These are phyloP conservation scores for Polyommatus iphigenia DNA, from an alignment of 2,888 invertebrate genomes.

Conservation along the genomic window DNA sequence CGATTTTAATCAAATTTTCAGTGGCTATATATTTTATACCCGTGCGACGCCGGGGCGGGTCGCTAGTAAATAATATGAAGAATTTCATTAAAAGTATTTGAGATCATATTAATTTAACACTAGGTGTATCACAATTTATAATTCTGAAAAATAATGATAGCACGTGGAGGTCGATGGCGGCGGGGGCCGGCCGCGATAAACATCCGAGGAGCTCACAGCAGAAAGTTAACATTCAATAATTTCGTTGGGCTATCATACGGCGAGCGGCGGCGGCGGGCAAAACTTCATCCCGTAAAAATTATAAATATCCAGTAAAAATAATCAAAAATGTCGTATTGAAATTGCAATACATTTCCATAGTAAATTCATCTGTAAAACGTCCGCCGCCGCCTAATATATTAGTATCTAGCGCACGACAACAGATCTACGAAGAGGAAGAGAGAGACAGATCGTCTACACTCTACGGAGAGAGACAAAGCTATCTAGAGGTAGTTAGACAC, in stretches of 20 bases:
- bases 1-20: no score
- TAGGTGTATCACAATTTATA: no score
- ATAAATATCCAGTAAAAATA: not conserved
- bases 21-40: no score
- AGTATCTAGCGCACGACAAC: constrained; percentile 25
- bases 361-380: not conserved
- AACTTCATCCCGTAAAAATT: not conserved
- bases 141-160: not conserved
- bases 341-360: not conserved
- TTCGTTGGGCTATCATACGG: constrained; percentile 49
- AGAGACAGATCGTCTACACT: not conserved
- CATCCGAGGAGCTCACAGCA: constrained; percentile 29
- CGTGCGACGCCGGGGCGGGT: no score
- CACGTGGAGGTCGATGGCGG: not conserved
- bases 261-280: constrained; percentile 29
- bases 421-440: not conserved
- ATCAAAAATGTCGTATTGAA: not conserved
- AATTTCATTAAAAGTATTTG: not conserved
- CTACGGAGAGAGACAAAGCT: constrained; percentile 12
- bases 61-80: no score
- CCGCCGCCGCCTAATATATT: constrained; percentile 12
- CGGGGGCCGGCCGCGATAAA: not conserved
- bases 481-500: constrained; percentile 29
- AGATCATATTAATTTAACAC: not conserved
- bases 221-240: constrained; percentile 35